These are phyloP conservation scores for Corythornis madagascariensis DNA, from an alignment of 2,113 vertebrate genomes.

Conservation along the genomic window DNA sequence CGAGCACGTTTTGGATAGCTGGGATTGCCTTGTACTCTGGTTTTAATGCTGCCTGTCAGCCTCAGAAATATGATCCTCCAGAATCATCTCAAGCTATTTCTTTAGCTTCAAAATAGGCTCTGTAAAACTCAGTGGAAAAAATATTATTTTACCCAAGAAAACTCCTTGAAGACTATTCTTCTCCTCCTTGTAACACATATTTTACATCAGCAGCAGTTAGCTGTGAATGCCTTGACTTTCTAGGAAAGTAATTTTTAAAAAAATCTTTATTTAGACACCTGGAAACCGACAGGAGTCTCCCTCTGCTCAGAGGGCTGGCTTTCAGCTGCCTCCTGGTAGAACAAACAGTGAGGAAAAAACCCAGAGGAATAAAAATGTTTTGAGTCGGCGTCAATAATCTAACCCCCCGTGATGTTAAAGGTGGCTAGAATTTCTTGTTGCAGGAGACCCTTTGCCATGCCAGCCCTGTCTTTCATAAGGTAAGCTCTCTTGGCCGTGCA, in stretches of 20 bases:
- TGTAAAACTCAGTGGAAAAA: background rate
- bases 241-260: background rate
- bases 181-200: background rate
- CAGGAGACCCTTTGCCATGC: background rate
- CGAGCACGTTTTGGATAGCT: accelerated
- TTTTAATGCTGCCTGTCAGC: conserved; percentile 12
- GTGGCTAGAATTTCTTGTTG: background rate
- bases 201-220: background rate
- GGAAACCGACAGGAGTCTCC: conserved; percentile 1
- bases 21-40: background rate
- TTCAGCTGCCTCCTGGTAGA: background rate
- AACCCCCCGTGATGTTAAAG: background rate
- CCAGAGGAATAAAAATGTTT: background rate
- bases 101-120: background rate
- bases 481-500: background rate
- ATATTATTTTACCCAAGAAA: background rate
- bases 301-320: background rate
- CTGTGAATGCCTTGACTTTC: background rate
- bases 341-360: background rate
- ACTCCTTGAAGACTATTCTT: background rate
- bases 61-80: background rate
- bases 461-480: background rate
- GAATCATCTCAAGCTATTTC: background rate
- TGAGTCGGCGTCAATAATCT: background rate
- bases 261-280: background rate